Base-by-base conservation (phyloP, 2,113 vertebrate species). In the Neolamprologus sp. region DNA sequence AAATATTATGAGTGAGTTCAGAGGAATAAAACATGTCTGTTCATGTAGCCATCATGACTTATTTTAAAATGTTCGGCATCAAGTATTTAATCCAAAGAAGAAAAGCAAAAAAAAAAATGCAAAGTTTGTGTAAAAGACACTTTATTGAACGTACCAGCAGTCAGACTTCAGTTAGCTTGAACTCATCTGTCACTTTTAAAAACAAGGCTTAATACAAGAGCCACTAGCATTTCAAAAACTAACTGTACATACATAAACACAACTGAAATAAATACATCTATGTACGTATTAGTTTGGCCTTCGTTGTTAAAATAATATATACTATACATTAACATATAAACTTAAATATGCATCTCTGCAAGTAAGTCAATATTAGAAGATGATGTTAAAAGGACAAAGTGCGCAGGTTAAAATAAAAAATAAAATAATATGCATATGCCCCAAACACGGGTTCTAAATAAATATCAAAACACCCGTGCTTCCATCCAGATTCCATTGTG, bases 241-340 rank as follows among this genome's bases (percentile, higher is more conserved):
- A 51, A 86, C 90, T 94, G 85, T 92, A 94, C 88, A 94, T 88
- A 93, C 81, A 91, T 87, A 21, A 93, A 95, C 81, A 89, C 71
- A 87, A 92, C 85, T 60, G 80, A 95, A 94, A 96, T 96, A 96
- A 96, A 95, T 95, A 96, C 89, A 94, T 91, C 92, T 92, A 94
- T 93, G 86, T 88, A 91, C 54, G 84, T 68, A 90, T 95, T 95
- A 95, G 92, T 94, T 95, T 94, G 91, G 91, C 91, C 87, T 93
- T 89, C 88, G 90, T 86, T 92, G 89, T 93, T 92, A 89, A 94
- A 94, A 94, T 58, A 88, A 93, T 91, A 92, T 91, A 88, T 71
- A 93, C 90, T 94, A 91, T 95, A 93, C 84, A 91, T 80, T 9
- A 92, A 91, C 55, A 81, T 86, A 93, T 90, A 90, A 86, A 91